These are phyloP conservation scores for Agrenia bidenticulata DNA, from an alignment of 2,888 invertebrate genomes.

Conservation along the genomic window DNA sequence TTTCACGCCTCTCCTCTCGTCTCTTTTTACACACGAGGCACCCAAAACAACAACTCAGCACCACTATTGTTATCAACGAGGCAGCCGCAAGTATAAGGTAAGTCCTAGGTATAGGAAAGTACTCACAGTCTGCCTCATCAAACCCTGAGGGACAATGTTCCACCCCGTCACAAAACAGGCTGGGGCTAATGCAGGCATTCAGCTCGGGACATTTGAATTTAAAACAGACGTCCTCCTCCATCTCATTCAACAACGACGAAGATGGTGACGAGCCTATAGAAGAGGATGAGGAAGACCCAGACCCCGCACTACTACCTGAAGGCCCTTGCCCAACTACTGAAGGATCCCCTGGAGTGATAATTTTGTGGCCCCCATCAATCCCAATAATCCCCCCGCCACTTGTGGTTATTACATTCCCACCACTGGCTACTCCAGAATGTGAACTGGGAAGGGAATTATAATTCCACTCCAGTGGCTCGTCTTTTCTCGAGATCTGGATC, in stretches of 20 bases:
- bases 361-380: slow-evolving; percentile 16
- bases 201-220: slow-evolving; percentile 47
- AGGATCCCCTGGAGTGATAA: slow-evolving; percentile 12
- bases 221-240: slow-evolving; percentile 45
- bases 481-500: slow-evolving; percentile 42
- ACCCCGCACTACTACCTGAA: slow-evolving; percentile 11
- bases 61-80: slow-evolving; percentile 36
- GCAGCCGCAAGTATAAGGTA: slow-evolving; percentile 41
- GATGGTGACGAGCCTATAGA: slow-evolving; percentile 29
- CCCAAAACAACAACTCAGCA: slow-evolving; percentile 49
- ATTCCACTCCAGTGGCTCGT: slow-evolving; percentile 38
- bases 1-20: slow-evolving; percentile 40
- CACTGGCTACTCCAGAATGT: neutral
- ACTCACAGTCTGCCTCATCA: slow-evolving; percentile 51
- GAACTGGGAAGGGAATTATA: slow-evolving; percentile 34
- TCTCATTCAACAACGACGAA: slow-evolving; percentile 34
- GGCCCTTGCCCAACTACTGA: neutral
- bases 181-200: slow-evolving; percentile 42
- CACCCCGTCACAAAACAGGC: slow-evolving; percentile 48
- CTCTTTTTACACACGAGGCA: slow-evolving; percentile 42
- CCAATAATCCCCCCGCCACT: slow-evolving; percentile 17
- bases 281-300: slow-evolving; percentile 31
- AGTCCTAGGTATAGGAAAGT: slow-evolving; percentile 45
- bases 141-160: slow-evolving; percentile 47
- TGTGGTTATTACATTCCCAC: neutral